A percentile compares a stretch with the other conserved stretches of the same genome.
These are phyloP conservation scores for Nasonia longicornis DNA, from an alignment of 1,140 invertebrate species.

Conservation along the genomic window DNA sequence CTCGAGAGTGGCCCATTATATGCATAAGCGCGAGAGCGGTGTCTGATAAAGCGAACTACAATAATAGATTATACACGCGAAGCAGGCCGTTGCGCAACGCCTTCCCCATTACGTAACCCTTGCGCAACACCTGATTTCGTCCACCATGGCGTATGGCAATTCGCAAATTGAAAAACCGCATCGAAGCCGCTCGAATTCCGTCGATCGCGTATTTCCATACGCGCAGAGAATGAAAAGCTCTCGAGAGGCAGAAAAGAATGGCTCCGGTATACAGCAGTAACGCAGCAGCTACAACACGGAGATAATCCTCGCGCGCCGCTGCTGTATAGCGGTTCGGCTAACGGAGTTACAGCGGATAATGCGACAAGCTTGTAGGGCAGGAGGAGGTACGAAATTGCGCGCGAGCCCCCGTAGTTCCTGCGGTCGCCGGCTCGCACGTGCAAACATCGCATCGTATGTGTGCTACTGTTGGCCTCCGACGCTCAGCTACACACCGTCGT, in stretches of 20 bases:
- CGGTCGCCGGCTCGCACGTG: not conserved
- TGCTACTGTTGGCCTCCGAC: no score
- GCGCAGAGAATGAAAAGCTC: no score
- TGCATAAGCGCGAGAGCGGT: no score
- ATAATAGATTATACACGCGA: no score
- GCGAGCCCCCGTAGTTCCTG: conserved; percentile 18
- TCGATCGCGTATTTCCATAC: not conserved
- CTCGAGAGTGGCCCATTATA: no score
- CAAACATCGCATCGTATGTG: not conserved
- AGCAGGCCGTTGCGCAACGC: no score
- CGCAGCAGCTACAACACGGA: not conserved
- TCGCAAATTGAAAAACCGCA: not conserved
- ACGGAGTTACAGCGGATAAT: not conserved
- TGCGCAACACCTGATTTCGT: no score
- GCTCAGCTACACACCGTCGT: not conserved
- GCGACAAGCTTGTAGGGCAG: not conserved
- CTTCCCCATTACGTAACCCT: no score
- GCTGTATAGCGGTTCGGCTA: not conserved
- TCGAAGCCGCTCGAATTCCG: conserved; percentile 12
- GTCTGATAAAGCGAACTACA: no score
- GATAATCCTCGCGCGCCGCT: not conserved
- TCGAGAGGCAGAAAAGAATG: not conserved
- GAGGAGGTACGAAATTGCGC: not conserved
- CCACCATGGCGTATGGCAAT: not conserved
- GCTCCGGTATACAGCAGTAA: no score